Conservation (phyloP, 1,140 invertebrate species). For the Saxidomus purpurata region DNA sequence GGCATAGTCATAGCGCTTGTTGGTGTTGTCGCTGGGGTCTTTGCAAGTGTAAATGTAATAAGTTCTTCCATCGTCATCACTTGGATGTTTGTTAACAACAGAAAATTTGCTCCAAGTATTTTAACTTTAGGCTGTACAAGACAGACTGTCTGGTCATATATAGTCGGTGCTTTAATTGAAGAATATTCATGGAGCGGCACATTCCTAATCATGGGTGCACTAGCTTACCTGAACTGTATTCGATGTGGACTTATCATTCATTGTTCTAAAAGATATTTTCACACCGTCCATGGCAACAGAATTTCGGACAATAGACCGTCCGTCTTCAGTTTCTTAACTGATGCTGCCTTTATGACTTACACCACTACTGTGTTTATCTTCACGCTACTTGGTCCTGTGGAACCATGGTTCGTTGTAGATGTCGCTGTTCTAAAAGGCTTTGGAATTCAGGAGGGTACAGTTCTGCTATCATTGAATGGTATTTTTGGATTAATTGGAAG, state of each 20-base stretch:
- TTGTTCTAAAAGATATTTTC: slow-evolving; percentile 11
- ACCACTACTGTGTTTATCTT: not conserved
- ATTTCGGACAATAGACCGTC: not conserved
- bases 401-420: slow-evolving; percentile 53
- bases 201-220: slow-evolving; percentile 1
- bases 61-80: not conserved
- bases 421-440: slow-evolving; percentile 34
- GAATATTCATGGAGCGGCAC: slow-evolving; percentile 30
- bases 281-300: not conserved
- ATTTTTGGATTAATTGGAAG: slow-evolving; percentile 21
- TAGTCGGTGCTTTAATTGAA: not conserved
- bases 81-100: slow-evolving; percentile 28
- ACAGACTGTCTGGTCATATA: not conserved
- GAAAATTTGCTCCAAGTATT: slow-evolving; percentile 8
- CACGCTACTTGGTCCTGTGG: not conserved
- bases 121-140: not conserved
- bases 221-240: not conserved
- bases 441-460: not conserved
- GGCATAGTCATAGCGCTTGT: slow-evolving; percentile 3
- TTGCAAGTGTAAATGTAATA: not conserved
- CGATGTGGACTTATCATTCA: slow-evolving; percentile 12
- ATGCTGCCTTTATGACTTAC: not conserved
- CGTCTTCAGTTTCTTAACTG: not conserved
- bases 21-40: not conserved
- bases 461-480: slow-evolving; percentile 34